A percentile compares a stretch with the other conserved stretches of the same genome.
phyloP scores from a whole-genome alignment of 2,888 invertebrate species.

The Horisme vitalbata region DNA sequence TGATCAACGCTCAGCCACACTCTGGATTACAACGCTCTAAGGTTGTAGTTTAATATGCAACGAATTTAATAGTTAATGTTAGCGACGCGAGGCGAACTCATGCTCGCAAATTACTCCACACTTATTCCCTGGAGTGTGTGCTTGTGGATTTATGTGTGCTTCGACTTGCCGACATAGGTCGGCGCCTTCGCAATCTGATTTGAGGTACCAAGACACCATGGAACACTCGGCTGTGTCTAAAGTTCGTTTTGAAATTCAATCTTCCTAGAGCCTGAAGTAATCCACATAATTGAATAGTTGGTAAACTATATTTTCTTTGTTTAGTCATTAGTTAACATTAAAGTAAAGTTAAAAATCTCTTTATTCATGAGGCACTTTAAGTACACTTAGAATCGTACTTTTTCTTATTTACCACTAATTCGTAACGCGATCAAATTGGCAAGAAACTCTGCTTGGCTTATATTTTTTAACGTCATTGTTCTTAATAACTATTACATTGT shows the following conservation, averaged over 20 bases:
- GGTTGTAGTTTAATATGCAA: constrained; percentile 79
- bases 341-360: too few relatives aligned
- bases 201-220: constrained; percentile 7
- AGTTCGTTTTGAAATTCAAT: background rate
- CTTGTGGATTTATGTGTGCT: constrained; percentile 70
- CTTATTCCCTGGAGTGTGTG: constrained; percentile 64
- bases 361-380: too few relatives aligned
- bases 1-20: constrained; percentile 52
- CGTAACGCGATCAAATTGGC: too few relatives aligned
- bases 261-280: background rate
- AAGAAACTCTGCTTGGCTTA: too few relatives aligned
- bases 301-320: too few relatives aligned
- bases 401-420: too few relatives aligned
- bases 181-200: constrained; percentile 56
- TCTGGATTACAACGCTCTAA: constrained; percentile 65
- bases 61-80: constrained; percentile 82
- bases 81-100: constrained; percentile 66
- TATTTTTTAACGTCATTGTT: too few relatives aligned
- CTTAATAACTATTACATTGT: too few relatives aligned
- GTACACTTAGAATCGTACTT: too few relatives aligned
- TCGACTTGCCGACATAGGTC: constrained; percentile 63
- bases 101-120: constrained; percentile 77
- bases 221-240: constrained; percentile 1
- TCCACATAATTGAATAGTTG: background rate
- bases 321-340: too few relatives aligned